Conservation (phyloP, 2,797 vertebrate species). For the Chelon labrosus region DNA sequence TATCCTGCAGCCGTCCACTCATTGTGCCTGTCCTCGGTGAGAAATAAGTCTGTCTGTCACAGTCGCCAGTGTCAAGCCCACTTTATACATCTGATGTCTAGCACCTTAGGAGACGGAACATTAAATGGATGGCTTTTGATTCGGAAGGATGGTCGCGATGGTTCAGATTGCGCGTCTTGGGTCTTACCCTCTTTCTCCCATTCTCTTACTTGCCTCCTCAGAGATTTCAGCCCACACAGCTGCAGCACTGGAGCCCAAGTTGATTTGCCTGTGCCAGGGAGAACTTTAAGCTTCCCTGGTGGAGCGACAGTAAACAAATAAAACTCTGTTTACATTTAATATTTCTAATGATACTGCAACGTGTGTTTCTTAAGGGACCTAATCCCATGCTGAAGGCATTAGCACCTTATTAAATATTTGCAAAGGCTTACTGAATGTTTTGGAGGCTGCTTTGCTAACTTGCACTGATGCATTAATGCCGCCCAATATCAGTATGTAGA, state of each 20-base stretch:
- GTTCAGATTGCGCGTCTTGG: neutral
- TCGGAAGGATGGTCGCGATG: neutral
- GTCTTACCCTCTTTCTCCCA: neutral
- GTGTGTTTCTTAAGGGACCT: neutral
- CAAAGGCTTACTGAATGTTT: no score
- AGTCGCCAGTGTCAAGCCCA: conserved; percentile 4
- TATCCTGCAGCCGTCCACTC: conserved; percentile 33
- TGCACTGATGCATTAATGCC: no score
- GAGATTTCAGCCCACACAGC: conserved; percentile 2
- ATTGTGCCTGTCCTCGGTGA: conserved; percentile 25
- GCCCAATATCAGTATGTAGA: no score
- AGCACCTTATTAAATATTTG: neutral
- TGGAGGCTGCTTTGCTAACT: no score
- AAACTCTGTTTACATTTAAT: neutral
- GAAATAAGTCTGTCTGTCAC: conserved; percentile 22
- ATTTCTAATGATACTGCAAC: neutral
- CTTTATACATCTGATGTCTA: conserved; percentile 23
- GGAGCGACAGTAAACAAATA: conserved; percentile 3
- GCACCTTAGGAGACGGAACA: conserved; percentile 13
- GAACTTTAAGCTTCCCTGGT: neutral
- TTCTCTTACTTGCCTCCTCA: neutral
- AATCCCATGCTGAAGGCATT: neutral
- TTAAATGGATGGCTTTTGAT: neutral
- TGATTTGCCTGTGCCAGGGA: neutral
- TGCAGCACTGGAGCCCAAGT: neutral